These are phyloP conservation scores for Yponomeuta plumbellus DNA, from an alignment of 2,888 invertebrate species.

Conservation along the genomic window DNA sequence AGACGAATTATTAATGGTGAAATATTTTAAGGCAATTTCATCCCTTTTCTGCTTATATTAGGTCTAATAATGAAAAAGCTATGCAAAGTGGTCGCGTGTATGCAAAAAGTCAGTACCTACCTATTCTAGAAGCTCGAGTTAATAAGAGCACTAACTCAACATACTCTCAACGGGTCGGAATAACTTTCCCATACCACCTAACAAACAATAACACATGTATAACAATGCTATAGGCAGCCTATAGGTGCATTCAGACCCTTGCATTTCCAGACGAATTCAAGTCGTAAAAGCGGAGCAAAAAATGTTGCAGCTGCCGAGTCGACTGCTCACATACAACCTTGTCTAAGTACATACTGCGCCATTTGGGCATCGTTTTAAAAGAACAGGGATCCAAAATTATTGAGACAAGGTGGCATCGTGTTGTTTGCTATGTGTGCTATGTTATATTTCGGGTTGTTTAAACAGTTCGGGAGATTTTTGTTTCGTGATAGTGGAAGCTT, in stretches of 20 bases:
- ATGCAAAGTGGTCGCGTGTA: background rate
- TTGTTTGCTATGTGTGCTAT: constrained; percentile 6
- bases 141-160: constrained; percentile 5
- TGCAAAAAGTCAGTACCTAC: background rate
- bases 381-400: constrained; percentile 6
- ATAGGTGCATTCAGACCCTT: constrained; percentile 42
- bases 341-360: constrained; percentile 43
- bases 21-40: background rate
- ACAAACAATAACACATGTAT: constrained; percentile 6
- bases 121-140: background rate
- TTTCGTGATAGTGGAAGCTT: background rate
- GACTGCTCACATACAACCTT: constrained; percentile 44
- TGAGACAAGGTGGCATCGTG: constrained; percentile 9
- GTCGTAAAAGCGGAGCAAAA: constrained; percentile 54
- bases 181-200: constrained; percentile 13
- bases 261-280: constrained; percentile 53
- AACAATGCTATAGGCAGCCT: constrained; percentile 23
- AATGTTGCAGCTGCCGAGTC: constrained; percentile 45
- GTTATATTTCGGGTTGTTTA: constrained; percentile 1
- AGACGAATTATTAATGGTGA: constrained; percentile 26
- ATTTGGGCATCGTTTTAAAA: background rate
- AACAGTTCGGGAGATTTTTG: background rate
- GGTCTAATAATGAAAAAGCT: too few species aligned
- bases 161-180: background rate
- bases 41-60: background rate